A percentile compares a stretch with the other conserved stretches of the same genome.
Conservation (phyloP, 2,797 vertebrate species). For the Crocodylus rhombifer region DNA sequence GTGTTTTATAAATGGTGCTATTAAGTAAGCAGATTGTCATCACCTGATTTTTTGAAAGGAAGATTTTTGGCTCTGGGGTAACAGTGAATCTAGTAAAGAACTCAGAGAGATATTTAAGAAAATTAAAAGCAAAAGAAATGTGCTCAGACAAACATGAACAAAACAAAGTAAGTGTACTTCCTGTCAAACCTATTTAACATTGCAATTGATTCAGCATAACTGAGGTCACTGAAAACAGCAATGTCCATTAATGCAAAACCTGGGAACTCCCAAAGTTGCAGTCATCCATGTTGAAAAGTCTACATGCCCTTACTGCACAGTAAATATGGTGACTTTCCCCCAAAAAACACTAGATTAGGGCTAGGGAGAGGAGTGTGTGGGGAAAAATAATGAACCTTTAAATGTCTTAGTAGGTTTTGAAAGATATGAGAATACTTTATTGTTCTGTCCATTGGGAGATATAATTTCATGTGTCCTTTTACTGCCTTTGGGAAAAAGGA, state of each 20-base stretch:
- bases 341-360: background rate
- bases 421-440: background rate
- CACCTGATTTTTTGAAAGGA: background rate
- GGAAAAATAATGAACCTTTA: slow-evolving; percentile 37
- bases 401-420: slow-evolving; percentile 8
- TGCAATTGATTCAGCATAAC: slow-evolving; percentile 36
- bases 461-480: background rate
- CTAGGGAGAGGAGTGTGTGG: background rate
- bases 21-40: background rate
- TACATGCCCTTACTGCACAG: background rate
- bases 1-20: background rate
- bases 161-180: slow-evolving; percentile 56
- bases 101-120: background rate
- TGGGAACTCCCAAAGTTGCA: background rate
- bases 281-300: background rate
- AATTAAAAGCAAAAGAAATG: background rate
- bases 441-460: background rate
- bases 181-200: slow-evolving; percentile 58
- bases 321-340: background rate
- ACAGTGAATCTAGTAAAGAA: background rate
- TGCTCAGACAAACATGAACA: slow-evolving; percentile 34
- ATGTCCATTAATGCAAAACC: background rate
- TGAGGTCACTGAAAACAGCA: background rate
- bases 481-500: slow-evolving; percentile 2
- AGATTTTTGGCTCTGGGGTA: background rate